Evolutionary conservation across 2,113 vertebrate genomes (phyloP).

Genomic region (Python bivittatus): DNA sequence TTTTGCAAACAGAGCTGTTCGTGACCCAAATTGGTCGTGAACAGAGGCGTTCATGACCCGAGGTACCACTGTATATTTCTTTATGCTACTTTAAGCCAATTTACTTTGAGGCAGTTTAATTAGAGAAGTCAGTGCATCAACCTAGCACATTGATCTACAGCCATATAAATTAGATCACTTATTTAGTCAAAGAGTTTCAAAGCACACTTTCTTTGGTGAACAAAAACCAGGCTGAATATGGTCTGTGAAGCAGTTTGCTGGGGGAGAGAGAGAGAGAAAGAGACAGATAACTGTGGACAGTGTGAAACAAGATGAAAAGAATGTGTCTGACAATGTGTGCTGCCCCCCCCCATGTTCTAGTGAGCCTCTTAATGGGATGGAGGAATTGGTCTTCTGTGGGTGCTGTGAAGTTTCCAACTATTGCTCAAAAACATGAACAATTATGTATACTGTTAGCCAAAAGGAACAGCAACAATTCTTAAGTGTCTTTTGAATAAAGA

Average conservation of each 20-base stretch:
- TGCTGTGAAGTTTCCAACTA: not conserved
- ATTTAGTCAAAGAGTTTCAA: not conserved
- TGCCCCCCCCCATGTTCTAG: not conserved
- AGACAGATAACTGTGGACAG: not conserved
- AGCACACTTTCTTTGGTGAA: not conserved
- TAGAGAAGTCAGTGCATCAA: not conserved
- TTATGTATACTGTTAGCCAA: not conserved
- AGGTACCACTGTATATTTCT: too few species aligned
- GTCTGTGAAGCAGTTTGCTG: not conserved
- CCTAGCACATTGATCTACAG: not conserved
- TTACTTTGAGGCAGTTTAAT: constrained; percentile 8
- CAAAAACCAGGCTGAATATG: not conserved
- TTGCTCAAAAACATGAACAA: not conserved
- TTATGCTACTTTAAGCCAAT: not conserved
- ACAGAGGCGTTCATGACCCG: too few species aligned
- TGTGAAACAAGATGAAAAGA: not conserved
- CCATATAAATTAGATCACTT: not conserved
- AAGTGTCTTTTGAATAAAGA: not conserved
- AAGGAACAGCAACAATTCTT: not conserved
- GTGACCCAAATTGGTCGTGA: too few species aligned
- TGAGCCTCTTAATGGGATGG: not conserved
- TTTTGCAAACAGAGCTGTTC: too few species aligned
- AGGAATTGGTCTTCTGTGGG: not conserved
- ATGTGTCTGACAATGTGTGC: not conserved
- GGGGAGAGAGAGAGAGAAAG: rapidly evolving